phyloP scores from a whole-genome alignment of 2,888 invertebrate genomes.

The Trissolcus japonicus region DNA sequence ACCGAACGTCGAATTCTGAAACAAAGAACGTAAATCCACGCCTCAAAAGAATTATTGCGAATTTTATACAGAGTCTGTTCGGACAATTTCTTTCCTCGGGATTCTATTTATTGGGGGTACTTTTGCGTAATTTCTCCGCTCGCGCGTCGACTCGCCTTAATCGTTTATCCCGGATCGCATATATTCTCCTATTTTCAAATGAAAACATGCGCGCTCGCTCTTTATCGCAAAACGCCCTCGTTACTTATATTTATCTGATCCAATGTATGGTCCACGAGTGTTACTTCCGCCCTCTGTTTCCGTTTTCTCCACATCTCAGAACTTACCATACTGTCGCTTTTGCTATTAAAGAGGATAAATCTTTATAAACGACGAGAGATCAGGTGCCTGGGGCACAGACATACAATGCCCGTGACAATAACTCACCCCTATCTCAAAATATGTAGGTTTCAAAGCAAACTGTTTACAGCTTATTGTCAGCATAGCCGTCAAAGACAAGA shows the following conservation, averaged over 20 bases:
- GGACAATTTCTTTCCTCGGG: constrained; percentile 36
- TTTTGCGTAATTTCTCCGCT: constrained; percentile 28
- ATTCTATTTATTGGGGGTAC: constrained; percentile 34
- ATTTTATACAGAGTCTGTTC: constrained; percentile 35
- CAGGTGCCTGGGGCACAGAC: constrained; percentile 29
- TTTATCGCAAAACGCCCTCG: constrained; percentile 53
- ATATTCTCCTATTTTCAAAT: constrained; percentile 53
- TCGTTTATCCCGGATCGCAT: constrained; percentile 37
- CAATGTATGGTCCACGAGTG: constrained; percentile 38
- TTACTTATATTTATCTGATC: constrained; percentile 58
- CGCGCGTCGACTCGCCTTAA: constrained; percentile 31
- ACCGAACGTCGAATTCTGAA: constrained; percentile 55
- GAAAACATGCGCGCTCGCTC: constrained; percentile 30
- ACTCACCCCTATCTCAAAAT: constrained; percentile 75
- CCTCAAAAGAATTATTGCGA: constrained; percentile 47
- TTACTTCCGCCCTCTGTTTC: constrained; percentile 42
- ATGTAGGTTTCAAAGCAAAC: constrained; percentile 72
- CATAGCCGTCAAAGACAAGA: constrained; percentile 58
- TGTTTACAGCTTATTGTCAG: constrained; percentile 70
- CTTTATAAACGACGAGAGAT: constrained; percentile 70
- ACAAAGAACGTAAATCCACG: constrained; percentile 52
- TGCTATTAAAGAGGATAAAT: constrained; percentile 69
- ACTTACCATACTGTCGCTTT: constrained; percentile 1
- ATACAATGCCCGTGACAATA: constrained; percentile 57
- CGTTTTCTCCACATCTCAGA: constrained; percentile 16